Evolutionary conservation across 2,113 vertebrate genomes (phyloP).

Genomic region (Pedionomus torquatus): DNA sequence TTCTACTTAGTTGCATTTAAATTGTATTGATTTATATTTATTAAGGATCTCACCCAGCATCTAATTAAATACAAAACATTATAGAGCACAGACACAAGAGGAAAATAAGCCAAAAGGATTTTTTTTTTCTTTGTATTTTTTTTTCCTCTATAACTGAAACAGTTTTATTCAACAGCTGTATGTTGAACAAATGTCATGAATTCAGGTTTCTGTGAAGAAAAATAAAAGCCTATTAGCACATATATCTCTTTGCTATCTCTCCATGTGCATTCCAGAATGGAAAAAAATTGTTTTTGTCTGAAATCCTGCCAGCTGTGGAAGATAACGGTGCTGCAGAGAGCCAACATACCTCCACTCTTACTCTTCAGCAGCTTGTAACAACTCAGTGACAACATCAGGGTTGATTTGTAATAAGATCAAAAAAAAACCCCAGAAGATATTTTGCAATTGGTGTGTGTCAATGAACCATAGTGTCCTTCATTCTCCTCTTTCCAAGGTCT

Average conservation of each 20-base stretch:
- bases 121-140: background rate
- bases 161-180: background rate
- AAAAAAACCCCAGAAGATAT: background rate
- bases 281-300: conserved; percentile 5
- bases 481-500: background rate
- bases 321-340: background rate
- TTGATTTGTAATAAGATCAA: background rate
- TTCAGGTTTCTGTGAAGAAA: conserved; percentile 5
- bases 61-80: background rate
- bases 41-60: fast-evolving
- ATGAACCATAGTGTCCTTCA: background rate
- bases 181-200: background rate
- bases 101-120: background rate
- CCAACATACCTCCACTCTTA: background rate
- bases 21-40: background rate
- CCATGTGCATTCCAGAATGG: background rate
- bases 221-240: background rate
- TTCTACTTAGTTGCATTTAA: background rate
- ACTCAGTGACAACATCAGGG: background rate
- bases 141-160: background rate
- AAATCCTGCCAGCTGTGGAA: background rate
- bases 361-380: background rate
- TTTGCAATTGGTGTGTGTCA: background rate
- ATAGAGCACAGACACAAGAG: background rate
- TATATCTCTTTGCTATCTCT: background rate